A percentile compares a stretch with the other conserved stretches of the same genome.
These are phyloP conservation scores for Betta splendens DNA, from an alignment of 2,797 vertebrate genomes.

Conservation along the genomic window DNA sequence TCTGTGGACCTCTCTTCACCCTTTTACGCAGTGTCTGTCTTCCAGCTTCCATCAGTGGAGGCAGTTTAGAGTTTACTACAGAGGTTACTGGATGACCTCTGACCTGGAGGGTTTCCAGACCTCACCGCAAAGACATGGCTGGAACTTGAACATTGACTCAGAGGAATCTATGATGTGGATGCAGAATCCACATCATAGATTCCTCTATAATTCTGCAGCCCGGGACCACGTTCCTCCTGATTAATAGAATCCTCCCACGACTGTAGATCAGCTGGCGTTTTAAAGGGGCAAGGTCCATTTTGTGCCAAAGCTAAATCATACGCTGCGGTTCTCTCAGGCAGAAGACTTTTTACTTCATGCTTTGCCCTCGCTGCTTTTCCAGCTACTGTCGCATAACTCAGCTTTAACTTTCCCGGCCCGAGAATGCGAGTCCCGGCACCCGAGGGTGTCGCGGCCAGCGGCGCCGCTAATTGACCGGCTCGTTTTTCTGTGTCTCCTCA, in stretches of 20 bases:
- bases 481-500: slow-evolving; percentile 12
- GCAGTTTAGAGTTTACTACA: slow-evolving; percentile 15
- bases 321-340: slow-evolving; percentile 2
- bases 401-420: slow-evolving; percentile 20
- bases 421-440: slow-evolving; percentile 2
- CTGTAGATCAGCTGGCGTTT: slow-evolving; percentile 38
- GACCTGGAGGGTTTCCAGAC: slow-evolving; percentile 30
- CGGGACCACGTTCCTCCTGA: slow-evolving; percentile 61
- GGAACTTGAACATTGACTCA: slow-evolving; percentile 62
- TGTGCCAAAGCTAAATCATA: slow-evolving; percentile 23
- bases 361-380: background rate
- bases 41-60: background rate
- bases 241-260: slow-evolving; percentile 49
- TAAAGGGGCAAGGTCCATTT: slow-evolving; percentile 23
- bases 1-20: background rate
- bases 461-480: slow-evolving; percentile 27
- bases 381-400: background rate
- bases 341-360: slow-evolving; percentile 5
- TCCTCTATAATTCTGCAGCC: no score
- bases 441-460: slow-evolving; percentile 4
- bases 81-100: slow-evolving; percentile 27
- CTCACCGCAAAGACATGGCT: slow-evolving; percentile 57
- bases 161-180: slow-evolving; percentile 65
- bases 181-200: slow-evolving; percentile 70
- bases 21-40: background rate